Base-by-base conservation (phyloP, 2,113 vertebrate species). In the Camelus bactrianus region DNA sequence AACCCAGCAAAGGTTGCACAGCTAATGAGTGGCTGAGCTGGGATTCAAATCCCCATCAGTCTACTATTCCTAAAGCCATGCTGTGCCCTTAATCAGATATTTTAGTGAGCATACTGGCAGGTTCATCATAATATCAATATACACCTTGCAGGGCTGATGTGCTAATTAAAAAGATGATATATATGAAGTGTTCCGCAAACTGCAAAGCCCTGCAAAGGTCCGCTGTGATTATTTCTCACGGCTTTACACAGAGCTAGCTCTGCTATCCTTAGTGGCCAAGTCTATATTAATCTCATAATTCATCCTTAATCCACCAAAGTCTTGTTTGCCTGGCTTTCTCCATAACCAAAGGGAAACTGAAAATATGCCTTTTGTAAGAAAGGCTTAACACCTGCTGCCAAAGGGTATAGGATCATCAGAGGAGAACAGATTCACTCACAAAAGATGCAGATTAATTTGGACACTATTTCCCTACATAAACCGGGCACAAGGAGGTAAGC, bases 211-310 rank as follows among this genome's bases (percentile, higher is more conserved):
- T 56, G 42, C 28, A 79, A 58, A 89, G 26, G 1, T 86, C 76
- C 0, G 0, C 79, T 62, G 73, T 89, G 79, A 69, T 83, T 50
- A 76, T 94, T 94, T 89, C 67, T 93, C 38, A 60, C 16, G 1
- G 56, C 64, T 91, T 89, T 75, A 83, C 24, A 60, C 46, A 58
- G 50, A 48, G 69, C 73, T 72, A 46, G 46, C 56, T 92, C 79
- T 79, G 75, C 52, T 56, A 60, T 86, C 75, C 79, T 94, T 52
- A 48, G 80, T 35, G 52, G 58, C 91, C 89, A 87, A 67, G 32
- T 95, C 94, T 92, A 35, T 89, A 94, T 95, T 96, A 97, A 96
- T 92, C 64, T 83, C 77, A 92, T 95, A 96, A 96, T 91, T 97
- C 94, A 96, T 58, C 19, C 48, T 83, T 94, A 95, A 96, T 54